Percentiles rank a stretch among this genome's conserved stretches.
Evolutionary conservation across 1,140 invertebrate genomes (phyloP).

Genomic region (Neelides sp.): DNA sequence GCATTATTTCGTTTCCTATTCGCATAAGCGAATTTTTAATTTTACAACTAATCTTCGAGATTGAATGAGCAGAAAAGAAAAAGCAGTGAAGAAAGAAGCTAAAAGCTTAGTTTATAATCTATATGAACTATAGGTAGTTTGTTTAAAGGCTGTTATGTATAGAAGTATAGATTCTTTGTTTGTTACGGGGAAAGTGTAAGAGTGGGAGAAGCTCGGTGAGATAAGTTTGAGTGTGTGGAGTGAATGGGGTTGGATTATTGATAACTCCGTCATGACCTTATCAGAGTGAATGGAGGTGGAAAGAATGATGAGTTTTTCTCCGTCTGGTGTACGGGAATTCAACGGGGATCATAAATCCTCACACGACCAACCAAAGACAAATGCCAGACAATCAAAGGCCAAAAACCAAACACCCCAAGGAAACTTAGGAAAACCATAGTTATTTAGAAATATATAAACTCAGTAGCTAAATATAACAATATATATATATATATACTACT

Average conservation of each 20-base stretch:
- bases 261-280: conserved; percentile 29
- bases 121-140: conserved; percentile 10
- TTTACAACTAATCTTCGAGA: too few species aligned
- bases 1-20: too few species aligned
- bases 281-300: conserved; percentile 29
- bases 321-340: conserved; percentile 26
- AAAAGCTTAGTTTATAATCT: conserved; percentile 6
- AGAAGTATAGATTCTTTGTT: neutral
- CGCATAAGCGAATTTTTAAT: too few species aligned
- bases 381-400: too few species aligned
- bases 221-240: neutral
- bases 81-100: neutral
- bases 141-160: neutral
- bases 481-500: neutral
- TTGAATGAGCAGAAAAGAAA: neutral
- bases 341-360: conserved; percentile 30
- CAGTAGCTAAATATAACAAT: too few species aligned
- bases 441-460: too few species aligned
- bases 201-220: neutral
- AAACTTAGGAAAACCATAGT: too few species aligned
- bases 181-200: neutral
- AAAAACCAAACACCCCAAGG: too few species aligned
- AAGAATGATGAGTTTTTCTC: conserved; percentile 30
- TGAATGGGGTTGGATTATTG: conserved; percentile 17
- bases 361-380: neutral